Evolutionary conservation across 2,888 invertebrate genomes (phyloP), one percentile per base, ranked within the genome.

Genomic region (Orthonevra nobilis): DNA sequence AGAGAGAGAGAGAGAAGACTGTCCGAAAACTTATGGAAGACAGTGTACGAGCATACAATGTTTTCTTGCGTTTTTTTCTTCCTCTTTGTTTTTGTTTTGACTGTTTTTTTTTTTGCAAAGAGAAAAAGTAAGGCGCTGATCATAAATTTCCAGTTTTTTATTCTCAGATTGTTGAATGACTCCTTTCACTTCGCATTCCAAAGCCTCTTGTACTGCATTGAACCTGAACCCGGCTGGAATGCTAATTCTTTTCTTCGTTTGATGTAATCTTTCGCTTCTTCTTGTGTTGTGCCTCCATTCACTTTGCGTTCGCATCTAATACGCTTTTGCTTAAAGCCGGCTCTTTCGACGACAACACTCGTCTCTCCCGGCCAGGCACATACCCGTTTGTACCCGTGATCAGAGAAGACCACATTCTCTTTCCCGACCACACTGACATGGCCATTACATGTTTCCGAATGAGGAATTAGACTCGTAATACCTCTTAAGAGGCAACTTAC

Each of bases 181-280:
- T 84, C 85, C 85, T 85, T 85, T 85, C 85, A 85, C 85, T 85
- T 84, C 63, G 66, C 83, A 84, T 84, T 83, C 84, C 83, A 82
- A 70, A 63, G 23, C 77, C 61, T 75, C 75, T 58, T 68, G 73
- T 52, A 74, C 70, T 82, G 81, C 82, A 81, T 73, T 81, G 79
- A 83, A 82, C 83, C 82, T 82, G 82, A 83, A 82, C 75, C 81
- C 79, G 79, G 64, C 56, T 66, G 81, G 83, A 83, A 82, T 83
- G 82, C 82, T 83, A 82, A 83, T 82, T 83, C 68, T 73, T 73
- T 73, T 73, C 79, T 79, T 69, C 68, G 54, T 73, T 74, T 81
- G 81, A 82, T 82, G 82, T 81, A 81, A 82, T 79, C 73, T 77
- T 77, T 64, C 56, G 60, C 63, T 56, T 56, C 26, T 52, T 30